phyloP scores from a whole-genome alignment of 2,113 vertebrate species.

The Triplophysa tibetana region DNA sequence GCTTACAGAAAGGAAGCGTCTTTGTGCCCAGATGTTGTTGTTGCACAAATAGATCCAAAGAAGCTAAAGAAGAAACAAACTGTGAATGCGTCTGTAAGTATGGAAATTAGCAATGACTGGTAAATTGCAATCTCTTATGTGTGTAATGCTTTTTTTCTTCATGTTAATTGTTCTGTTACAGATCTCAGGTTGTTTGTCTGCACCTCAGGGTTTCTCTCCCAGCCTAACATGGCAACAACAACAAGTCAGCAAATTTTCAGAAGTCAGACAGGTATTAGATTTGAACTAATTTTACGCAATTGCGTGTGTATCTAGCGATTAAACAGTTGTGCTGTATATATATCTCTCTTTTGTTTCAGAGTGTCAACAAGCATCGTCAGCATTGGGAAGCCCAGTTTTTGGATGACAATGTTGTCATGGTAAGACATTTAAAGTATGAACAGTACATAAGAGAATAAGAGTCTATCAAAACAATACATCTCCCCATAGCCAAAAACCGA shows the following conservation, averaged over 20 bases:
- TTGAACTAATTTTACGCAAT: neutral
- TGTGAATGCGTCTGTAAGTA: conserved; percentile 86
- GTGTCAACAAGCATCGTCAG: conserved; percentile 83
- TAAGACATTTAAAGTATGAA: conserved; percentile 63
- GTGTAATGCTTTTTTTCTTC: neutral
- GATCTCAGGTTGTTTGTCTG: conserved; percentile 87
- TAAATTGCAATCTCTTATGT: neutral
- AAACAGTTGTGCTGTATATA: neutral
- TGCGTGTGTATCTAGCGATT: neutral
- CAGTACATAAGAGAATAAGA: neutral
- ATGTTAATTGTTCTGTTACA: conserved; percentile 58
- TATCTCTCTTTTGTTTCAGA: conserved; percentile 73
- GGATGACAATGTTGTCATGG: conserved; percentile 91
- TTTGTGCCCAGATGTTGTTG: conserved; percentile 91
- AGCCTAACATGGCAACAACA: conserved; percentile 90
- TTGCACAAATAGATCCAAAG: conserved; percentile 94
- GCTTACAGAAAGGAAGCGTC: conserved; percentile 88
- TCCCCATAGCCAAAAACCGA: conserved; percentile 79
- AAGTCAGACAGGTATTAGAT: conserved; percentile 77
- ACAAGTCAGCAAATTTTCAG: conserved; percentile 88
- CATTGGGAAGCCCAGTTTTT: conserved; percentile 88
- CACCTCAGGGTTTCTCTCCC: conserved; percentile 88
- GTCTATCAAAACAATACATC: neutral
- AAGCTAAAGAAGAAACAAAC: conserved; percentile 90
- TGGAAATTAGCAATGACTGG: neutral